Evolutionary conservation across 2,113 vertebrate species (phyloP).

Genomic region (Corapipo altera): DNA sequence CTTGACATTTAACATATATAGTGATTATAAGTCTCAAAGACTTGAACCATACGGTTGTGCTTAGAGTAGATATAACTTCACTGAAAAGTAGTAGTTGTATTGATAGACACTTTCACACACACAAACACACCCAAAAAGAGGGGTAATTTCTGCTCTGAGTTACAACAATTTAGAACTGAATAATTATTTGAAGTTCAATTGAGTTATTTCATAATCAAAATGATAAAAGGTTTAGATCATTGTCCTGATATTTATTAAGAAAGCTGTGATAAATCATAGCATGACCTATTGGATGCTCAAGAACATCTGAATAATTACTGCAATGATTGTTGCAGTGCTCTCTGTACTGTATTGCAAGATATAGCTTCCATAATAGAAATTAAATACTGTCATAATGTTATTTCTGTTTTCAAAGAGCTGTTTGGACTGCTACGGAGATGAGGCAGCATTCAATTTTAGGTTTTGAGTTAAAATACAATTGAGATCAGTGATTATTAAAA

Average conservation of each 20-base stretch:
- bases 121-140: neutral
- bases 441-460: slow-evolving; percentile 40
- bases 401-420: slow-evolving; percentile 12
- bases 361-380: neutral
- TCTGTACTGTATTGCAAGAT: neutral
- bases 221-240: neutral
- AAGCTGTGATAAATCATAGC: neutral
- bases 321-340: neutral
- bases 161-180: neutral
- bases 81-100: neutral
- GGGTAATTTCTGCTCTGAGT: neutral
- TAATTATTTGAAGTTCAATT: neutral
- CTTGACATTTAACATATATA: slow-evolving; percentile 25
- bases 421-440: slow-evolving; percentile 23
- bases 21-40: neutral
- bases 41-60: neutral
- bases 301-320: neutral
- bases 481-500: slow-evolving; percentile 6
- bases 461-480: slow-evolving; percentile 43
- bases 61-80: neutral
- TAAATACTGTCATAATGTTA: neutral
- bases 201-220: neutral
- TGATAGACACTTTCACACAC: neutral
- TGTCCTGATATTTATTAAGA: neutral
- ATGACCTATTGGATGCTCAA: neutral